Evolutionary conservation across 2,797 vertebrate species (phyloP).

Genomic region (Bovichtus diacanthus): DNA sequence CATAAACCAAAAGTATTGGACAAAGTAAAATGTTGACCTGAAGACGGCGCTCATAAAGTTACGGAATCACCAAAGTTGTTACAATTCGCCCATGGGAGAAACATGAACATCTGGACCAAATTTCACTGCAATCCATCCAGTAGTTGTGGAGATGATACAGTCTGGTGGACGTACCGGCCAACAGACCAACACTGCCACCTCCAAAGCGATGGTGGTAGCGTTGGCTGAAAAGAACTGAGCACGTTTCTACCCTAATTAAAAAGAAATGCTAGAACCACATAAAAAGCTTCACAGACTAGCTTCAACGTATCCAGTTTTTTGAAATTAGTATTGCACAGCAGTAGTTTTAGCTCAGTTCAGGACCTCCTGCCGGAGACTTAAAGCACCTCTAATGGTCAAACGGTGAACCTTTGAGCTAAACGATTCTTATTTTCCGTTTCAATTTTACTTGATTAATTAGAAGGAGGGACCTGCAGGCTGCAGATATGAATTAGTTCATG

Average conservation of each 20-base stretch:
- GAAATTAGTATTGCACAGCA: neutral
- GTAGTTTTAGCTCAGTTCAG: slow-evolving; percentile 9
- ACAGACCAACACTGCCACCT: neutral
- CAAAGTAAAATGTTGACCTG: neutral
- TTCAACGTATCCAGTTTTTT: neutral
- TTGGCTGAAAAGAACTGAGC: neutral
- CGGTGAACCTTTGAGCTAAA: slow-evolving; percentile 22
- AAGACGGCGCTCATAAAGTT: neutral
- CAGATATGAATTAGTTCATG: slow-evolving; percentile 50
- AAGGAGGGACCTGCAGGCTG: slow-evolving; percentile 31
- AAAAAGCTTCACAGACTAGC: too few relatives aligned
- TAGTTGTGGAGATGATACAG: neutral
- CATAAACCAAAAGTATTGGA: neutral
- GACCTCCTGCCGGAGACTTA: slow-evolving; percentile 14
- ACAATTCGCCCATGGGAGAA: neutral
- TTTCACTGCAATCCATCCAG: neutral
- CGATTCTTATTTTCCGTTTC: slow-evolving; percentile 19
- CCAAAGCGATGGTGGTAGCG: neutral
- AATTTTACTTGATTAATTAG: slow-evolving; percentile 48
- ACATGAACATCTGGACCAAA: neutral
- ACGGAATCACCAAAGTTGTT: neutral
- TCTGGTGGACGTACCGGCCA: neutral
- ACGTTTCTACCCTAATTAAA: neutral
- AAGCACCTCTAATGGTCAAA: slow-evolving; percentile 36
- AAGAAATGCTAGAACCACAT: too few relatives aligned